Conservation (phyloP, 2,797 vertebrate species). For the Crocidura indochinensis region DNA sequence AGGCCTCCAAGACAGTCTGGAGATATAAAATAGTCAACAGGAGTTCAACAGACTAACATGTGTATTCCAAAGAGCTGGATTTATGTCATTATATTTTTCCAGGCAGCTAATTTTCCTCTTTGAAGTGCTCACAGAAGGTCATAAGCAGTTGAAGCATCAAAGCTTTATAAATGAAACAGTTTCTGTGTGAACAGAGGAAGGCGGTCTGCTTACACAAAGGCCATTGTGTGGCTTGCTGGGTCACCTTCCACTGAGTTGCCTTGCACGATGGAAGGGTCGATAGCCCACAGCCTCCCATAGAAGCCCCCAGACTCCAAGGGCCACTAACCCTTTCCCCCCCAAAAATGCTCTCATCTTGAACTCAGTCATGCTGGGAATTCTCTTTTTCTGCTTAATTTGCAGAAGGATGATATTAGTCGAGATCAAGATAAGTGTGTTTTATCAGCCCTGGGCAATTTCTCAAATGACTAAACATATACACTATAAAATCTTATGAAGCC, state of each 20-base stretch:
- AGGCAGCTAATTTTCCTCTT: slow-evolving; percentile 94
- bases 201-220: slow-evolving; percentile 91
- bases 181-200: slow-evolving; percentile 91
- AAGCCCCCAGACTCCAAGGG: not conserved
- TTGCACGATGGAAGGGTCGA: slow-evolving; percentile 90
- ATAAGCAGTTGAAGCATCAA: slow-evolving; percentile 95
- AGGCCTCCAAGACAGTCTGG: slow-evolving; percentile 72
- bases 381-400: slow-evolving; percentile 45
- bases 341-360: slow-evolving; percentile 31
- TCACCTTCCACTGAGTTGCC: slow-evolving; percentile 89
- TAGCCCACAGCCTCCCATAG: slow-evolving; percentile 21
- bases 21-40: slow-evolving; percentile 83
- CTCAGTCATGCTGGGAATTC: not conserved
- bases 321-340: slow-evolving; percentile 53
- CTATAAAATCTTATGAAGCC: not conserved
- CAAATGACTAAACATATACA: not conserved
- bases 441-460: slow-evolving; percentile 1
- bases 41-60: slow-evolving; percentile 87
- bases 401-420: not conserved
- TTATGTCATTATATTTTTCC: slow-evolving; percentile 91
- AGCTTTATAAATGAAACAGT: slow-evolving; percentile 93
- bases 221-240: slow-evolving; percentile 86
- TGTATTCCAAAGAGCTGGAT: slow-evolving; percentile 88
- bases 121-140: slow-evolving; percentile 93
- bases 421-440: slow-evolving; percentile 4